phyloP scores from a whole-genome alignment of 2,888 invertebrate species.

The Neoascia interrupta region DNA sequence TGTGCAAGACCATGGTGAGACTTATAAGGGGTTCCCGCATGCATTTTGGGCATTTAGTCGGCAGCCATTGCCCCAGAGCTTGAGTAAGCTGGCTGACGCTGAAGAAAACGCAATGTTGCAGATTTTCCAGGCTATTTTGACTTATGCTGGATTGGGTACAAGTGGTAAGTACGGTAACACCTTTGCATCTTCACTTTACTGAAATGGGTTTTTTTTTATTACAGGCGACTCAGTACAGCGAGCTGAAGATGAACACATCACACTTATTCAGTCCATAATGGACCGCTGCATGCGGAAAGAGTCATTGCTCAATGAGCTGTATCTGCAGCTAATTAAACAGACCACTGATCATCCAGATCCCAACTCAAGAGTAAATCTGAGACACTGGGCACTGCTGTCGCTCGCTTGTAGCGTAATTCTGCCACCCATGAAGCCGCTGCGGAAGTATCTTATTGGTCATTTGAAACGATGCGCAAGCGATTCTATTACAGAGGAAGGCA shows the following conservation, averaged over 20 bases:
- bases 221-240: conserved; percentile 83
- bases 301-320: conserved; percentile 91
- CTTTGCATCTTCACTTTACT: neutral
- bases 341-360: conserved; percentile 96
- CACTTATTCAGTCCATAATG: conserved; percentile 92
- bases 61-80: conserved; percentile 88
- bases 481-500: conserved; percentile 94
- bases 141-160: conserved; percentile 91
- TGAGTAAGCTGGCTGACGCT: conserved; percentile 90
- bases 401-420: conserved; percentile 90
- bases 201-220: conserved; percentile 48
- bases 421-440: conserved; percentile 91
- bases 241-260: conserved; percentile 93
- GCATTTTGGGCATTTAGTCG: conserved; percentile 95
- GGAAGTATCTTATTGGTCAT: conserved; percentile 93
- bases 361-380: conserved; percentile 90
- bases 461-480: conserved; percentile 93
- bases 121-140: conserved; percentile 93
- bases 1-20: conserved; percentile 87
- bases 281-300: conserved; percentile 95
- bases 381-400: conserved; percentile 95
- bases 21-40: conserved; percentile 92
- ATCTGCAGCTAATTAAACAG: conserved; percentile 95
- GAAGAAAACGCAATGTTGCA: conserved; percentile 92
- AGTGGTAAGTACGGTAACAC: conserved; percentile 80